A percentile compares a stretch with the other conserved stretches of the same genome.
Evolutionary conservation across 2,113 vertebrate species (phyloP).

Genomic region (Pagrus major): DNA sequence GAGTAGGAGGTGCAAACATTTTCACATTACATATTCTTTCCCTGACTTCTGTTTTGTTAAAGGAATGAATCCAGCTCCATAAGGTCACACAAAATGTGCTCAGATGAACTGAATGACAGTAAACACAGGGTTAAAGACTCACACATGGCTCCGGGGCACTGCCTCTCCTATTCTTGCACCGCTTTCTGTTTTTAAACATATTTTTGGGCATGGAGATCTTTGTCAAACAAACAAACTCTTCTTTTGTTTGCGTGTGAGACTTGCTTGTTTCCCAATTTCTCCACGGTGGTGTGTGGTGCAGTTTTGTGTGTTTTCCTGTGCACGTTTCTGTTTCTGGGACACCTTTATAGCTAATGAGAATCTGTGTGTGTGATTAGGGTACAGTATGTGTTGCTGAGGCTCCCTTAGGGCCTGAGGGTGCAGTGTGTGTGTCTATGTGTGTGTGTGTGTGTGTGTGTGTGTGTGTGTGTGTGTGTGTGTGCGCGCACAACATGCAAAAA

Average conservation of each 20-base stretch:
- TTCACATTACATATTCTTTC: slow-evolving; percentile 31
- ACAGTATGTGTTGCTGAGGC: slow-evolving; percentile 39
- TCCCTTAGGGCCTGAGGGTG: slow-evolving; percentile 63
- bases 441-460: slow-evolving; percentile 1
- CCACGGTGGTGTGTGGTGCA: slow-evolving; percentile 66
- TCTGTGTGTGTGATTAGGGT: slow-evolving; percentile 37
- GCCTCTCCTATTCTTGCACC: slow-evolving; percentile 58
- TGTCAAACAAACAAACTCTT: slow-evolving; percentile 73
- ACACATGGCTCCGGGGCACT: slow-evolving; percentile 45
- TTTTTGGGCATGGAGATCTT: slow-evolving; percentile 63
- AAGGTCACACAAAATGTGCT: slow-evolving; percentile 17
- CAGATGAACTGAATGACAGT: slow-evolving; percentile 23
- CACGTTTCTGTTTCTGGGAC: slow-evolving; percentile 23
- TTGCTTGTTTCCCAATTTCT: slow-evolving; percentile 70
- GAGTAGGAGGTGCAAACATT: slow-evolving; percentile 12
- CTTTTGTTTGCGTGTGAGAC: slow-evolving; percentile 71
- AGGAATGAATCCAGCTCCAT: slow-evolving; percentile 3
- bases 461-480: slow-evolving; percentile 13
- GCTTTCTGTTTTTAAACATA: slow-evolving; percentile 59
- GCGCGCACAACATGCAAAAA: slow-evolving; percentile 57
- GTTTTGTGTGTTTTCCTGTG: slow-evolving; percentile 49
- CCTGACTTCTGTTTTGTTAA: slow-evolving; percentile 5
- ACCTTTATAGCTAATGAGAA: slow-evolving; percentile 49
- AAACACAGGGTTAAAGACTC: slow-evolving; percentile 50
- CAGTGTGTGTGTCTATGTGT: slow-evolving; percentile 6